Percentiles rank a stretch among this genome's conserved stretches.
These are phyloP conservation scores for Hipparchia sbordonii DNA, from an alignment of 2,888 invertebrate species.

Conservation along the genomic window DNA sequence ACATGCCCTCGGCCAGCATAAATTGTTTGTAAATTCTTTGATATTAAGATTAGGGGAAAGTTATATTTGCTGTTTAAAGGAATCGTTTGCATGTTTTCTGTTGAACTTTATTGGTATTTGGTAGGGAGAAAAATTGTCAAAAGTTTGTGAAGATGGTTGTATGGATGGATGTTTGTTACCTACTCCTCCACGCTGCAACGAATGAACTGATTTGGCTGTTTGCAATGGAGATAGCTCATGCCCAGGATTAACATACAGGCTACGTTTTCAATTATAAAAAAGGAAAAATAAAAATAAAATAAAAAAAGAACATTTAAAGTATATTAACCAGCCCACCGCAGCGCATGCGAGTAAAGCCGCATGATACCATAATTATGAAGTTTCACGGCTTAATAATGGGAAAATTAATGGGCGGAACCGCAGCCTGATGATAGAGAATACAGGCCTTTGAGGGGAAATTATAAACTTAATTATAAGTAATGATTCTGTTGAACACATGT, in stretches of 20 bases:
- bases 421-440: slow-evolving; percentile 24
- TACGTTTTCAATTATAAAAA: too few species aligned
- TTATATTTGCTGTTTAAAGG: slow-evolving; percentile 13
- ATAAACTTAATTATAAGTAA: slow-evolving; percentile 30
- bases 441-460: slow-evolving; percentile 26
- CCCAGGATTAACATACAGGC: too few species aligned
- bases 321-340: neutral
- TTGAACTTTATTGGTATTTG: neutral
- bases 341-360: slow-evolving; percentile 7
- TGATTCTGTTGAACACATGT: slow-evolving; percentile 11
- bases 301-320: neutral
- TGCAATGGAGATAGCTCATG: too few species aligned
- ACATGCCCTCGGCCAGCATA: slow-evolving; percentile 25
- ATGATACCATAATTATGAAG: slow-evolving; percentile 22
- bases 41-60: slow-evolving; percentile 28
- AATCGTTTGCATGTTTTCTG: neutral
- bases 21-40: slow-evolving; percentile 37
- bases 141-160: too few species aligned
- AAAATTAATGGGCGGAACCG: slow-evolving; percentile 22
- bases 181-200: too few species aligned
- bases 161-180: too few species aligned
- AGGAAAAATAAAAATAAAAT: too few species aligned
- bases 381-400: slow-evolving; percentile 25
- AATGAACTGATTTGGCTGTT: too few species aligned
- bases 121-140: too few species aligned